phyloP scores from a whole-genome alignment of 2,113 vertebrate genomes.

The Oostethus manadensis region DNA sequence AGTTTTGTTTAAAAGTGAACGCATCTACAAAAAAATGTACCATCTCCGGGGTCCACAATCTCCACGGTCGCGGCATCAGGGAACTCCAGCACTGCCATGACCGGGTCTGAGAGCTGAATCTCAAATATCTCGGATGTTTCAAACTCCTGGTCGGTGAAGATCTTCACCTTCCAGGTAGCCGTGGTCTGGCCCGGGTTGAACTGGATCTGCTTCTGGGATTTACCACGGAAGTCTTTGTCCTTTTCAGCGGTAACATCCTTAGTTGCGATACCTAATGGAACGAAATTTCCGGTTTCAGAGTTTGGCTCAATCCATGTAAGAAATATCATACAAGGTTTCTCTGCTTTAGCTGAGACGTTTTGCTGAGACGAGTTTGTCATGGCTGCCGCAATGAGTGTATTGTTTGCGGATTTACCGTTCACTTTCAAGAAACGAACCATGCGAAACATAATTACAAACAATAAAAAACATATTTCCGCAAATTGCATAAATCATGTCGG shows the following conservation, averaged over 20 bases:
- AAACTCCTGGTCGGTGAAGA: constrained; percentile 79
- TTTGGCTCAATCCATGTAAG: background rate
- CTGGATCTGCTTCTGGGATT: constrained; percentile 78
- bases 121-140: constrained; percentile 83
- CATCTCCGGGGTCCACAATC: constrained; percentile 83
- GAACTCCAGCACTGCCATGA: constrained; percentile 80
- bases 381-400: too few species aligned
- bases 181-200: constrained; percentile 82
- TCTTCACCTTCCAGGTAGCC: constrained; percentile 79
- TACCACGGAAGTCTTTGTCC: constrained; percentile 81
- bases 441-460: too few species aligned
- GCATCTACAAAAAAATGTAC: constrained; percentile 46
- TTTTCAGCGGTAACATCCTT: constrained; percentile 79
- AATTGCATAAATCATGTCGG: too few species aligned
- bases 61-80: constrained; percentile 74
- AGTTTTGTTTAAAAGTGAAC: background rate
- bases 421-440: too few species aligned
- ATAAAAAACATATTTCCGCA: too few species aligned
- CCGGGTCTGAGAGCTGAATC: constrained; percentile 78
- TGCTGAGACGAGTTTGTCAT: too few species aligned
- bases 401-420: too few species aligned
- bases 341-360: too few species aligned
- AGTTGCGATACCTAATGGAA: constrained; percentile 72
- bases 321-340: too few species aligned
- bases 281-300: background rate